A percentile compares a stretch with the other conserved stretches of the same genome.
phyloP scores from a whole-genome alignment of 2,888 invertebrate genomes.

The Fragum fragum region DNA sequence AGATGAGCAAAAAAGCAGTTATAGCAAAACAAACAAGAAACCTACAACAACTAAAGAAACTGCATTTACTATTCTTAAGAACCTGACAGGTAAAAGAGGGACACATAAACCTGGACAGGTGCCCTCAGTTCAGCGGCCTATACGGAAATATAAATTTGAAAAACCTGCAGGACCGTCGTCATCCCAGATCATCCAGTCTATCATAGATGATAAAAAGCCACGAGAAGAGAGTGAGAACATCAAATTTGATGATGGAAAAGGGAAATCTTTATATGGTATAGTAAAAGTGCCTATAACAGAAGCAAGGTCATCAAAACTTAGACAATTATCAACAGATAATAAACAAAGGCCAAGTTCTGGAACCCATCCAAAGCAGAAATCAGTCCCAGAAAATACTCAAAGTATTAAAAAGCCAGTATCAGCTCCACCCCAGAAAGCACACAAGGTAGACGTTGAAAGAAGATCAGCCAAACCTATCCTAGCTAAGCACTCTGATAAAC shows the following conservation, averaged over 20 bases:
- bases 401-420: slow-evolving; percentile 23
- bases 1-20: background rate
- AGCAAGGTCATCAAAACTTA: background rate
- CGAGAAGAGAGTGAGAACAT: background rate
- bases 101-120: slow-evolving; percentile 54
- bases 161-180: slow-evolving; percentile 15
- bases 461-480: background rate
- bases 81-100: slow-evolving; percentile 50
- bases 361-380: background rate
- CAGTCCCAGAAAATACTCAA: background rate
- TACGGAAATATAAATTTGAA: slow-evolving; percentile 48
- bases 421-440: slow-evolving; percentile 24
- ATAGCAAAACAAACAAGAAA: background rate
- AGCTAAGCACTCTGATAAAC: background rate
- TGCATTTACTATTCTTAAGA: slow-evolving; percentile 48
- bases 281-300: background rate
- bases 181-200: background rate
- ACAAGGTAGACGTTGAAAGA: background rate
- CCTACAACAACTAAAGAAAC: slow-evolving; percentile 23
- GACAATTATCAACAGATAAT: background rate
- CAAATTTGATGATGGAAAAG: background rate
- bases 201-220: background rate
- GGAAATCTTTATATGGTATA: background rate
- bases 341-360: background rate
- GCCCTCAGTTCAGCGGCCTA: slow-evolving; percentile 34